A percentile compares a stretch with the other conserved stretches of the same genome.
Conservation (phyloP, 1,140 invertebrate species). For the Diachasma alloeum region DNA sequence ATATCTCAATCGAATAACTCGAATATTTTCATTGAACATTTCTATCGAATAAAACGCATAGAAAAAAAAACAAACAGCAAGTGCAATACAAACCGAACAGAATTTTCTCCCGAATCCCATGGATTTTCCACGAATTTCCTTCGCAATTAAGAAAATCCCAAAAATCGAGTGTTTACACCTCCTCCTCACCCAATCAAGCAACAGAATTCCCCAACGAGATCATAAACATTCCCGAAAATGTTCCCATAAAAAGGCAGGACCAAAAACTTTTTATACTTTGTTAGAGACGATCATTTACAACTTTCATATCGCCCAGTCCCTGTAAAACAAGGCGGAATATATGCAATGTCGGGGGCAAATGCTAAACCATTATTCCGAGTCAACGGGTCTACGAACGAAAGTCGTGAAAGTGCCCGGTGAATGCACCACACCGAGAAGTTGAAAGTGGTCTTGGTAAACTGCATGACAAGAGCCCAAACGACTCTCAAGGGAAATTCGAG, state of each 20-base stretch:
- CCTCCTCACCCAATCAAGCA: not conserved
- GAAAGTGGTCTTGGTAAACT: conserved; percentile 22
- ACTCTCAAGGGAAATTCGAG: conserved; percentile 13
- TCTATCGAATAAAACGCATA: too few relatives aligned
- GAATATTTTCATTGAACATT: too few relatives aligned
- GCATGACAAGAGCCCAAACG: conserved; percentile 2
- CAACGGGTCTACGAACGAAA: conserved; percentile 42
- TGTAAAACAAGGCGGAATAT: not conserved
- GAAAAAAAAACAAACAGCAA: too few relatives aligned
- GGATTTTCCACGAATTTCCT: too few relatives aligned
- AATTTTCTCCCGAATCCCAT: too few relatives aligned
- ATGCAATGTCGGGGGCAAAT: conserved; percentile 19
- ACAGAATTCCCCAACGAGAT: not conserved
- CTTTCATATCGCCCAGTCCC: not conserved
- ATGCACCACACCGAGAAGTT: conserved; percentile 25
- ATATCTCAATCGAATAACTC: too few relatives aligned
- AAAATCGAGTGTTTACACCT: not conserved
- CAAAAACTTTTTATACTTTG: not conserved
- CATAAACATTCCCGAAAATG: not conserved
- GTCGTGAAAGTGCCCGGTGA: conserved; percentile 40
- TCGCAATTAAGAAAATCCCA: too few relatives aligned
- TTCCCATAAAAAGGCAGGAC: not conserved
- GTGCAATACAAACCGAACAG: too few relatives aligned
- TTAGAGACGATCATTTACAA: not conserved
- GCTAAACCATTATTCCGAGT: conserved; percentile 10